phyloP scores from a whole-genome alignment of 2,888 invertebrate genomes.

The Cheilosia impressa region DNA sequence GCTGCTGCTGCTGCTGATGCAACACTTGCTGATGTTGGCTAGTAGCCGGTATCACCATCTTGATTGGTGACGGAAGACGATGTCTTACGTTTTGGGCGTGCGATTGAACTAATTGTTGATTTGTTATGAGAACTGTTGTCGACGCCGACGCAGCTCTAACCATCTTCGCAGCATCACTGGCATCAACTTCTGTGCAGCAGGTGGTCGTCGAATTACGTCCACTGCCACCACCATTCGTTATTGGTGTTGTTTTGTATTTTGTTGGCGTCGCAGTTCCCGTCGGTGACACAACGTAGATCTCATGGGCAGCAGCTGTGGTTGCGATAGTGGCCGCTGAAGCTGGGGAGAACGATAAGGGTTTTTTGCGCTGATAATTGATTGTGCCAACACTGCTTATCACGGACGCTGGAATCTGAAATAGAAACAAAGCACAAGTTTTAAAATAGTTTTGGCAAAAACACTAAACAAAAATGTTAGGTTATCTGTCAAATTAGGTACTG shows the following conservation, averaged over 20 bases:
- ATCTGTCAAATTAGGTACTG: no score
- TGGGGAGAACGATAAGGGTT: slow-evolving; percentile 71
- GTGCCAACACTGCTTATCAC: slow-evolving; percentile 86
- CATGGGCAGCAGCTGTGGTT: slow-evolving; percentile 77
- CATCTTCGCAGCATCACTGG: slow-evolving; percentile 79
- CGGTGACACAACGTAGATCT: slow-evolving; percentile 83
- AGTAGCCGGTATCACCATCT: slow-evolving; percentile 84
- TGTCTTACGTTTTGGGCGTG: slow-evolving; percentile 84
- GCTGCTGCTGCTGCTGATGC: slow-evolving; percentile 82
- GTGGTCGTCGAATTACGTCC: slow-evolving; percentile 60
- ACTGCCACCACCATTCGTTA: slow-evolving; percentile 65
- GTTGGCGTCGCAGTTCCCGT: slow-evolving; percentile 76
- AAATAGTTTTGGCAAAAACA: no score
- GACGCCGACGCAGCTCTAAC: slow-evolving; percentile 77
- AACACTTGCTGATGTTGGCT: slow-evolving; percentile 79
- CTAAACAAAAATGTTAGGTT: no score
- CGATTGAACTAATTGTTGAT: slow-evolving; percentile 79
- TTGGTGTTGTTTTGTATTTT: slow-evolving; percentile 57
- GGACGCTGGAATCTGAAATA: slow-evolving; percentile 85
- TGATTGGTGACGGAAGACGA: slow-evolving; percentile 78
- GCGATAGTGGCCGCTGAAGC: slow-evolving; percentile 65
- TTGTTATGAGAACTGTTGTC: slow-evolving; percentile 78
- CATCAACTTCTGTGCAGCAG: slow-evolving; percentile 76
- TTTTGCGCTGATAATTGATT: slow-evolving; percentile 82
- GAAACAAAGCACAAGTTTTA: slow-evolving; percentile 9